These are phyloP conservation scores for Acutogordius australiensis DNA, from an alignment of 2,888 invertebrate genomes.

Conservation along the genomic window DNA sequence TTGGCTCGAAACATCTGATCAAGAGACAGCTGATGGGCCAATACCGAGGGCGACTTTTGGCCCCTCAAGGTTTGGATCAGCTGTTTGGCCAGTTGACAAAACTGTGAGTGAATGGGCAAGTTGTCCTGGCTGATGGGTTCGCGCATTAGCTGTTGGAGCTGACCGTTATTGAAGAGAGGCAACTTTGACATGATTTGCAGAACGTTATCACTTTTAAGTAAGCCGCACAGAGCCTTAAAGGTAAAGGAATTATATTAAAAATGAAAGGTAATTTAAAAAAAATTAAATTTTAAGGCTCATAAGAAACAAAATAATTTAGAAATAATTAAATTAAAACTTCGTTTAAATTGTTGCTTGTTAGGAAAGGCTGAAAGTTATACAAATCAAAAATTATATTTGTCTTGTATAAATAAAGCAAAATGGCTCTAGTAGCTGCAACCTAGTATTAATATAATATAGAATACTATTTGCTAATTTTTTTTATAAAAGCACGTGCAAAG, in stretches of 20 bases:
- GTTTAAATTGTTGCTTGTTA: constrained; percentile 11
- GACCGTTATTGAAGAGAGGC: constrained; percentile 65
- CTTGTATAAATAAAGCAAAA: no score
- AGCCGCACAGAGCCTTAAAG: constrained; percentile 44
- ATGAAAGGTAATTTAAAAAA: neutral
- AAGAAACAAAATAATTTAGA: neutral
- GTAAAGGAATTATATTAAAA: constrained; percentile 9
- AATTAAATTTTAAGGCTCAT: neutral
- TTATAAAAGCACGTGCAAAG: no score
- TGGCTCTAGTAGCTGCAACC: no score
- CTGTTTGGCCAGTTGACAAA: constrained; percentile 69
- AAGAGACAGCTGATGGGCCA: neutral
- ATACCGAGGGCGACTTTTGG: neutral
- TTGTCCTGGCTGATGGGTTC: constrained; percentile 89
- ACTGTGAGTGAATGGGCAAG: constrained; percentile 66
- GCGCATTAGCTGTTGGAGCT: constrained; percentile 70
- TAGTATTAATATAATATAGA: constrained; percentile 12
- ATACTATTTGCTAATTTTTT: neutral
- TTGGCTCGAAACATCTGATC: constrained; percentile 33
- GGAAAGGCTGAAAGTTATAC: no score
- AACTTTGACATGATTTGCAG: constrained; percentile 75
- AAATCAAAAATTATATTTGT: no score
- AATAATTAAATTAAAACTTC: neutral
- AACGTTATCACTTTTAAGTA: constrained; percentile 64
- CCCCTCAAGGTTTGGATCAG: constrained; percentile 47